Evolutionary conservation across 2,797 vertebrate genomes (phyloP), one percentile per base, ranked within the genome.

Genomic region (Phrynocephalus vlangalii): DNA sequence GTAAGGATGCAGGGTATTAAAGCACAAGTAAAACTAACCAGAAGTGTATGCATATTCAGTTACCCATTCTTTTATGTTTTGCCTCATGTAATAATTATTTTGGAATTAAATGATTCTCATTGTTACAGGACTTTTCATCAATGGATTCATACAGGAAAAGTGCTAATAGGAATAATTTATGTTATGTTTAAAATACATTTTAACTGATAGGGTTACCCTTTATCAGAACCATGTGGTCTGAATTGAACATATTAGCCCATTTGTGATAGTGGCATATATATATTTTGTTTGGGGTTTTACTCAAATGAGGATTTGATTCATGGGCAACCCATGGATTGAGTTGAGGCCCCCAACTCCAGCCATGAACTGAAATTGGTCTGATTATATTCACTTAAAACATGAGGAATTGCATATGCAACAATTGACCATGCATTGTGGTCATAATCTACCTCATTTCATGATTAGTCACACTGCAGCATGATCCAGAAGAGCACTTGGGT

Each of bases 31-130:
- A 28, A 15, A 30, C 22, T 24, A 76, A 84, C 33, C 15, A n/a
- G 20, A 63, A 28, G 56, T 75, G 28, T 75, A 66, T 9, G 84
- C 56, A 68, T 89, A 88, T 91, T 24, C n/a, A 87, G 78, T 84
- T 85, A 72, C 66, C 68, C 20, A 3, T 33, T 56, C n/a, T 56
- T 11, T 83, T 33, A 28, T 82, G 87, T 88, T 84, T 92, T 92
- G 88, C 85, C 86, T 91, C 60, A 60, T 67, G 66, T 50, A 85
- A 73, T 67, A 38, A 7, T 86, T 80, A 81, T 83, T 86, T 83
- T 30, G 56, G 30, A 48, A 77, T 84, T 88, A 89, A 88, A 3
- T n/a, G 52, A 1, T 20, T 3, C 3, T 52, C 76, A 26, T 24
- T 52, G 52, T 70, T 38, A 86, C 24, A 66, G 44, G 87, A 85